Conservation (phyloP, 1,140 invertebrate genomes). For the Bicyclus anynana region DNA sequence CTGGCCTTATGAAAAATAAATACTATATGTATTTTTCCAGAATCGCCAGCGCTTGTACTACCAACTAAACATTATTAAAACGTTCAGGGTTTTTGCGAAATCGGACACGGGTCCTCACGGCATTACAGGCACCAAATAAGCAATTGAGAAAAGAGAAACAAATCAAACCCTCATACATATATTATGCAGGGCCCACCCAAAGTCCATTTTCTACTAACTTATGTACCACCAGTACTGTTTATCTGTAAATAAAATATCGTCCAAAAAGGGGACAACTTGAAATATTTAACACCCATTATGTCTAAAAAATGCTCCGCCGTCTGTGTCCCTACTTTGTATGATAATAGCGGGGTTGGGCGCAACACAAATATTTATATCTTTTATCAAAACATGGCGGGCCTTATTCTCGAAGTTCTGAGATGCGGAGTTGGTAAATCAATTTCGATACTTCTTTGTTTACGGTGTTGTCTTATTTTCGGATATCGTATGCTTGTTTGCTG, state of each 20-base stretch:
- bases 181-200: constrained; percentile 4
- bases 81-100: no score
- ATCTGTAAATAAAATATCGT: constrained; percentile 23
- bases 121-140: not conserved
- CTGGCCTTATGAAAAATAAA: no score
- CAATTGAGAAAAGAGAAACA: constrained; percentile 6
- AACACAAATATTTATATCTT: constrained; percentile 18
- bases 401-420: not conserved
- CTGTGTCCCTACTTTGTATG: constrained; percentile 24
- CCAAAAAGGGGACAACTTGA: constrained; percentile 23
- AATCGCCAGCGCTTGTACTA: no score
- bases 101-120: not conserved
- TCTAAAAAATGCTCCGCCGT: constrained; percentile 12
- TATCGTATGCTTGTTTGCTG: not conserved
- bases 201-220: constrained; percentile 7
- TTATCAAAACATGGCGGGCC: constrained; percentile 19
- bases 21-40: no score
- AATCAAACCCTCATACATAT: constrained; percentile 18
- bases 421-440: not conserved
- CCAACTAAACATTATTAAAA: no score
- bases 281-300: constrained; percentile 29
- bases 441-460: not conserved
- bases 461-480: not conserved
- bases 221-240: not conserved
- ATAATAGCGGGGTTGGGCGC: constrained; percentile 10